These are phyloP conservation scores for Holacanthella duospinosa DNA, from an alignment of 2,888 invertebrate species.

Conservation along the genomic window DNA sequence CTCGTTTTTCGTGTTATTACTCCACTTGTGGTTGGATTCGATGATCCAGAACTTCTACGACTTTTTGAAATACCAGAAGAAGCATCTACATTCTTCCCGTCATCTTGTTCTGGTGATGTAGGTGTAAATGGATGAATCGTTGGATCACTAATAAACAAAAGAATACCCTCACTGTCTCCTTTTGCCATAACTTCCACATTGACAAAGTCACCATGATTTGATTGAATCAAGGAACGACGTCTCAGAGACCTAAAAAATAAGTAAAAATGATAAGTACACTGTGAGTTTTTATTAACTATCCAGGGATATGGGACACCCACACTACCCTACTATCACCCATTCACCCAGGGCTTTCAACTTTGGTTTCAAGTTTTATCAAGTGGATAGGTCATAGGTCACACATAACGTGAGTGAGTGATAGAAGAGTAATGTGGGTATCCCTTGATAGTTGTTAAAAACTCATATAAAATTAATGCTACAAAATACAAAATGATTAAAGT, in stretches of 20 bases:
- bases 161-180: slow-evolving; percentile 22
- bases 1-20: neutral
- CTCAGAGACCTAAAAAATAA: slow-evolving; percentile 18
- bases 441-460: no score
- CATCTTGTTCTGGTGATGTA: neutral
- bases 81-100: neutral
- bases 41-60: neutral
- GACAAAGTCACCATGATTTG: slow-evolving; percentile 42
- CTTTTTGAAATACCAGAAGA: neutral
- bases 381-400: no score
- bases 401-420: no score
- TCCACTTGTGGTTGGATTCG: neutral
- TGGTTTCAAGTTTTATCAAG: no score
- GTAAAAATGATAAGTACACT: no score
- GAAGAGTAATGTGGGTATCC: no score
- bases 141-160: slow-evolving; percentile 36
- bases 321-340: no score
- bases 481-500: no score
- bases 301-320: neutral
- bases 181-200: slow-evolving; percentile 54
- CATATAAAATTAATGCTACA: no score
- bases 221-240: slow-evolving; percentile 28
- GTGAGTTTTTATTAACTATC: no score
- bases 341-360: no score
- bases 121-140: neutral